A percentile compares a stretch with the other conserved stretches of the same genome.
Conservation (phyloP, 2,888 invertebrate genomes). For the Agonopterix subpropinquella region DNA sequence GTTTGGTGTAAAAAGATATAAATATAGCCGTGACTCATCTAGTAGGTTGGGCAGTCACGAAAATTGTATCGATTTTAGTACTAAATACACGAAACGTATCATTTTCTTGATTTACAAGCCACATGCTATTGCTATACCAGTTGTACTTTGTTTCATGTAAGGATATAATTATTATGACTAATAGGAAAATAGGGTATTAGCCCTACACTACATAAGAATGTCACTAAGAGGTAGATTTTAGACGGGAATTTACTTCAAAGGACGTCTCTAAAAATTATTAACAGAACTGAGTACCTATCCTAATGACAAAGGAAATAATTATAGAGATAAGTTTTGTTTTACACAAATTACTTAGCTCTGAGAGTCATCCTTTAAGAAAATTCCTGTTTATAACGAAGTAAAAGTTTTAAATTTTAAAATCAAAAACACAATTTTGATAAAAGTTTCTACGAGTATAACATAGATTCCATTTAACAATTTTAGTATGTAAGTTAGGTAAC, state of each 20-base stretch:
- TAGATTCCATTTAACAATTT: conserved; percentile 16
- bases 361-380: too few relatives aligned
- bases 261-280: too few relatives aligned
- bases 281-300: too few relatives aligned
- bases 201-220: too few relatives aligned
- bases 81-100: conserved; percentile 3
- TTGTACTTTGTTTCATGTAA: not conserved
- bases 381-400: too few relatives aligned
- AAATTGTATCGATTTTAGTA: conserved; percentile 49
- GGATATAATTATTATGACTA: not conserved
- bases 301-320: too few relatives aligned
- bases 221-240: too few relatives aligned
- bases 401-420: conserved; percentile 4
- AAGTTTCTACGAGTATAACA: conserved; percentile 37
- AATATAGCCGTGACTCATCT: conserved; percentile 42
- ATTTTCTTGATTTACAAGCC: conserved; percentile 1
- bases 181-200: too few relatives aligned
- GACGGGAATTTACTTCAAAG: too few relatives aligned
- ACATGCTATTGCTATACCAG: not conserved
- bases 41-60: conserved; percentile 42
- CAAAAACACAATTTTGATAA: conserved; percentile 26
- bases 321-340: too few relatives aligned
- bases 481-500: conserved; percentile 34
- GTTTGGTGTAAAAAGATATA: conserved; percentile 20
- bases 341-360: too few relatives aligned